Conservation (phyloP, 1,140 invertebrate genomes). For the Drosophila subobscura region DNA sequence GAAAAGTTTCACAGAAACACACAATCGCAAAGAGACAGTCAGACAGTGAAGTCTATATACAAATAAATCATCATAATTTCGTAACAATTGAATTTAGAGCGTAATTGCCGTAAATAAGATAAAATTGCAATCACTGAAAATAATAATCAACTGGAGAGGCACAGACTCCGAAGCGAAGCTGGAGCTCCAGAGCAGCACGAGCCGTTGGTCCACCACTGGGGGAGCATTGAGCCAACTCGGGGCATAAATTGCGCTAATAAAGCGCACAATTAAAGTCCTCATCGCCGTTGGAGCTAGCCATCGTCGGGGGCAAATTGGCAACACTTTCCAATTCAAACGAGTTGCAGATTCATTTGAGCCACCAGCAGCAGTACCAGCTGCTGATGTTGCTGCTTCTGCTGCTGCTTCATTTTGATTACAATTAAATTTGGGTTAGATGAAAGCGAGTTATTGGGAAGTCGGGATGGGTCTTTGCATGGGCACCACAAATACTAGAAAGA, state of each 20-base stretch:
- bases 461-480: too few relatives aligned
- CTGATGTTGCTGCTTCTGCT: conserved; percentile 3
- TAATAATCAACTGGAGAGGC: conserved; percentile 62
- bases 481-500: too few relatives aligned
- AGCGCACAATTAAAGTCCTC: conserved; percentile 74
- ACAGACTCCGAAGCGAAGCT: conserved; percentile 23
- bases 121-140: conserved; percentile 68
- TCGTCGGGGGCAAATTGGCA: conserved; percentile 74
- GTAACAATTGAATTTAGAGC: conserved; percentile 75
- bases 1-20: conserved; percentile 42
- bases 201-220: conserved; percentile 27
- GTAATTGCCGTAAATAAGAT: conserved; percentile 70
- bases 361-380: neutral
- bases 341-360: conserved; percentile 37
- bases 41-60: neutral
- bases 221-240: conserved; percentile 59
- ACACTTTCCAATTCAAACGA: conserved; percentile 77
- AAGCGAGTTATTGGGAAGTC: conserved; percentile 7
- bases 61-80: conserved; percentile 68
- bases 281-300: conserved; percentile 39
- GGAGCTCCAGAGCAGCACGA: conserved; percentile 27
- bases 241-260: conserved; percentile 79
- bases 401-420: conserved; percentile 23
- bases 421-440: conserved; percentile 55
- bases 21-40: conserved; percentile 1